phyloP scores from a whole-genome alignment of 2,888 invertebrate species.

The Nemotelus nigrinus region DNA sequence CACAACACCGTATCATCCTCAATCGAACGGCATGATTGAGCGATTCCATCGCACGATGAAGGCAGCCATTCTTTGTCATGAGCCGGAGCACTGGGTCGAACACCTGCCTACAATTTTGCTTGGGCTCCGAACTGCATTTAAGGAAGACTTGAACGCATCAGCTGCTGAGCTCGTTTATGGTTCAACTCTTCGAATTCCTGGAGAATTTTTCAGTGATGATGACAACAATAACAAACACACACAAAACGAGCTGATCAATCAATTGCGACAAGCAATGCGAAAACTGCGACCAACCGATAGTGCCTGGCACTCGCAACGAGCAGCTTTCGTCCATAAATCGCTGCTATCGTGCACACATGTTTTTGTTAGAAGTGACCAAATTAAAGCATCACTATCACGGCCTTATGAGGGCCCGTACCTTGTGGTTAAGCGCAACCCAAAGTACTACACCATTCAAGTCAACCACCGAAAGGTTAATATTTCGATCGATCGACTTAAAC shows the following conservation, averaged over 20 bases:
- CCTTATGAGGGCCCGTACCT: neutral
- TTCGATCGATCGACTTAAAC: too few relatives aligned
- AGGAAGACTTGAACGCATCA: constrained; percentile 56
- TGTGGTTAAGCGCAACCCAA: neutral
- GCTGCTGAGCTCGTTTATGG: constrained; percentile 58
- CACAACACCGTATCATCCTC: constrained; percentile 59
- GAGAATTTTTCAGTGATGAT: neutral
- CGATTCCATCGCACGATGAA: constrained; percentile 62
- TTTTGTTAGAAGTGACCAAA: too few relatives aligned
- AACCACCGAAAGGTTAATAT: too few relatives aligned
- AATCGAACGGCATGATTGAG: constrained; percentile 61
- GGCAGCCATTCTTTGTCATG: constrained; percentile 57
- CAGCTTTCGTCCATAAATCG: neutral
- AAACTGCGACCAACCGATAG: neutral
- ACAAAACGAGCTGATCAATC: neutral
- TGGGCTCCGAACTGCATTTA: constrained; percentile 55
- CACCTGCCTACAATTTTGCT: too few relatives aligned
- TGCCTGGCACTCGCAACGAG: neutral
- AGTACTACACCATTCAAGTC: too few relatives aligned
- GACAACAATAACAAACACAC: too few relatives aligned
- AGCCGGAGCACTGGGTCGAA: constrained; percentile 53
- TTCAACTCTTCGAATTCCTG: constrained; percentile 54
- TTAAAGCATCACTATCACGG: neutral
- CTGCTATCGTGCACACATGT: neutral
- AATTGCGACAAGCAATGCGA: neutral